Percentiles rank a stretch among this genome's conserved stretches.
Conservation (phyloP, 2,797 vertebrate genomes). For the Cephalopachus bancanus region DNA sequence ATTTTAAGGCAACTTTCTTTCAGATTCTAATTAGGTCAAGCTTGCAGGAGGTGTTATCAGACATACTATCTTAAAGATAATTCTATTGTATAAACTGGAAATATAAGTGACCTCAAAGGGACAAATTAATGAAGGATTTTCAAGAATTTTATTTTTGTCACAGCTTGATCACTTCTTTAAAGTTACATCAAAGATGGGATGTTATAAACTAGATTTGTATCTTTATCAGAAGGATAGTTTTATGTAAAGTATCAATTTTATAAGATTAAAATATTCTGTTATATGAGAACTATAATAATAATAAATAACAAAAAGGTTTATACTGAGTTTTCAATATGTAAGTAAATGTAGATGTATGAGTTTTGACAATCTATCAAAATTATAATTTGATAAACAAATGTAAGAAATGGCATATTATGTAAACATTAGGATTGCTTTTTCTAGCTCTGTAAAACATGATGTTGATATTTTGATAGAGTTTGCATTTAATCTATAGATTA, state of each 20-base stretch:
- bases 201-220: not conserved
- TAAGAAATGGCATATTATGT: not conserved
- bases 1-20: slow-evolving; percentile 23
- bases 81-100: slow-evolving; percentile 18
- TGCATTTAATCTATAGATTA: too few relatives aligned
- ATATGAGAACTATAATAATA: not conserved
- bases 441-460: too few relatives aligned
- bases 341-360: not conserved
- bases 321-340: not conserved
- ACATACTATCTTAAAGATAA: slow-evolving; percentile 59
- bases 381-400: not conserved
- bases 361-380: not conserved
- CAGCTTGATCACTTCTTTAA: slow-evolving; percentile 59
- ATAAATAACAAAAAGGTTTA: slow-evolving; percentile 17
- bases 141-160: slow-evolving; percentile 60
- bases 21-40: slow-evolving; percentile 51
- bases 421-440: too few relatives aligned
- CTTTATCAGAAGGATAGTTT: not conserved
- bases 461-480: too few relatives aligned
- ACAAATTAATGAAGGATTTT: slow-evolving; percentile 68
- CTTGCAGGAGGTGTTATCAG: not conserved
- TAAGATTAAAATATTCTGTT: not conserved
- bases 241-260: slow-evolving; percentile 18
- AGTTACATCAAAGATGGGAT: slow-evolving; percentile 53
- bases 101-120: slow-evolving; percentile 55